Base-by-base conservation (phyloP, 1,140 invertebrate species). In the Galleria mellonella region DNA sequence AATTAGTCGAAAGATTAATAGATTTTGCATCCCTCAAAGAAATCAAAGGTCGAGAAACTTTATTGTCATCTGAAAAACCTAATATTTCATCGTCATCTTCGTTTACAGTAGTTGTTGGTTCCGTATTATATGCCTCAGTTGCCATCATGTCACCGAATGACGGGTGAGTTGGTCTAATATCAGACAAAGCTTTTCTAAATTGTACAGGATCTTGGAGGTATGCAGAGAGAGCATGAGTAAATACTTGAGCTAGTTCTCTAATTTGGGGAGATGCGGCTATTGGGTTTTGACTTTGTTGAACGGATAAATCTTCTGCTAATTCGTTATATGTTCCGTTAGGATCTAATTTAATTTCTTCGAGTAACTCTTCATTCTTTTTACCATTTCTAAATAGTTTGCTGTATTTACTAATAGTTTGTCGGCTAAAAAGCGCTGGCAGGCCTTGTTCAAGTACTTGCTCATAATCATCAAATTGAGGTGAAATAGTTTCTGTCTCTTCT, bases 151-250 rank as follows among this genome's bases (percentile, higher is more conserved):
- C 82, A 11, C 53, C 63, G 44, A 79, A 79, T 5, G 91, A 83
- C 1, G 94, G 93, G 69, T 93, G 92, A 0, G 93, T 94, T 0
- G 94, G 94, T 65, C 93, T 86, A 1, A 94, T 91, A 57, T 93
- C 90, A 28, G 91, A 89, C 14, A 95, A 67, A 9, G 92, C 91
- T 57, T 91, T 91, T 51, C 92, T 91, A 54, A 95, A 95, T 31
- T 90, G 91, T 9, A 91, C 89, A 0, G 94, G 94, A 79, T 95
- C 92, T 67, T 94, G 91, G 3, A 95, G 78, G 64, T 95, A 95
- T 3, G 92, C 92, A 0, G 92, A 93, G 4, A 95, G 70, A 0
- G 93, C 94, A 56, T 93, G 90, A 0, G 93, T 94, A 62, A 95
- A 95, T 0, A 95, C 92, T 79, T 94, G 92, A 1, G 94, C 94